These are phyloP conservation scores for Anisognathus igniventris DNA, from an alignment of 2,797 vertebrate genomes.

Conservation along the genomic window DNA sequence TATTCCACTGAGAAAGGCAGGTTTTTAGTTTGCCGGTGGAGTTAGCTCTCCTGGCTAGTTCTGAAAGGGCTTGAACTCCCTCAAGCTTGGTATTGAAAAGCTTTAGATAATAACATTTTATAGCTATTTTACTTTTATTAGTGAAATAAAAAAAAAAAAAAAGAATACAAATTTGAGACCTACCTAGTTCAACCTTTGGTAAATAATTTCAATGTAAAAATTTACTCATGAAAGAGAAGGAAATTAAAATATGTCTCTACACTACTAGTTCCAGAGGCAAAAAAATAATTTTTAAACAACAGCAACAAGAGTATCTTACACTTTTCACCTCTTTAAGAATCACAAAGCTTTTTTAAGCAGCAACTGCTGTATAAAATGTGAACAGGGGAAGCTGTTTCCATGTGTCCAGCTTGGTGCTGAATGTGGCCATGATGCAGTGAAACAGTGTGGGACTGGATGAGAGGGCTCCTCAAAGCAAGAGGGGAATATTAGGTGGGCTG, in stretches of 20 bases:
- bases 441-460: neutral
- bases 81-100: slow-evolving; percentile 17
- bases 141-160: neutral
- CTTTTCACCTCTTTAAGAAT: neutral
- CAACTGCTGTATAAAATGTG: neutral
- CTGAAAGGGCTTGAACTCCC: slow-evolving; percentile 47
- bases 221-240: slow-evolving; percentile 13
- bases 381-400: neutral
- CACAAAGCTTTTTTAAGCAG: neutral
- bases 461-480: neutral
- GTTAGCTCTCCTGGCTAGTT: neutral
- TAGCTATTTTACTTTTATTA: slow-evolving; percentile 6
- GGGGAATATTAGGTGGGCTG: neutral
- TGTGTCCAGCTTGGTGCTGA: neutral
- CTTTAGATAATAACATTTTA: neutral
- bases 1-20: slow-evolving; percentile 36
- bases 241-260: slow-evolving; percentile 30
- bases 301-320: neutral
- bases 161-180: neutral
- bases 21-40: neutral
- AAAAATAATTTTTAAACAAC: neutral
- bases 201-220: slow-evolving; percentile 9
- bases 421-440: accelerated
- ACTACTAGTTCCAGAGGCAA: neutral
- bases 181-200: slow-evolving; percentile 2